phyloP scores from a whole-genome alignment of 1,140 invertebrate species.

The Calephelis virginiensis region DNA sequence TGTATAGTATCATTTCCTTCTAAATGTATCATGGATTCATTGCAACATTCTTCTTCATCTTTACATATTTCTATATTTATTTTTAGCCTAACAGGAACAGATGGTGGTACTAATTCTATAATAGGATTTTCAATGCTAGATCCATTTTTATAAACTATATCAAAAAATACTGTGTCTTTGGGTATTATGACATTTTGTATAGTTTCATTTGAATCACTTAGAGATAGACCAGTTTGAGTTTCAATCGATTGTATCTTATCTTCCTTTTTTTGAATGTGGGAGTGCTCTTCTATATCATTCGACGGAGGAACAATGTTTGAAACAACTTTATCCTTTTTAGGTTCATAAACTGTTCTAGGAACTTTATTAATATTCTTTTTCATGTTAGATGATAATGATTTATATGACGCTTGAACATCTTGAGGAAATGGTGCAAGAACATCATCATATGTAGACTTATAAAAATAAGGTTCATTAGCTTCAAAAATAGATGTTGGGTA shows the following conservation, averaged over 20 bases:
- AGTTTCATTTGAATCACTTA: constrained; percentile 16
- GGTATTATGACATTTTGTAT: constrained; percentile 5
- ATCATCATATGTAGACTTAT: constrained; percentile 29
- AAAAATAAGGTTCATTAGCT: constrained; percentile 46
- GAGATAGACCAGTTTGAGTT: too few species aligned
- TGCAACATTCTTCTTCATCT: neutral
- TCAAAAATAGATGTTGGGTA: constrained; percentile 55
- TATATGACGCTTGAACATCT: constrained; percentile 46
- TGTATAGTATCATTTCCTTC: constrained; percentile 2
- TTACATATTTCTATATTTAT: constrained; percentile 23
- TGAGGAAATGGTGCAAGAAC: constrained; percentile 44
- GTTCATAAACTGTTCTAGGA: constrained; percentile 11
- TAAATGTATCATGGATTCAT: neutral
- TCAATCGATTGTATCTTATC: neutral
- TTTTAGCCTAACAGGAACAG: constrained; percentile 19
- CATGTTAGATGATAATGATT: constrained; percentile 29
- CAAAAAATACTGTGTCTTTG: constrained; percentile 20
- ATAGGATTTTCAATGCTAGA: constrained; percentile 20
- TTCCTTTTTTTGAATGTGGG: neutral
- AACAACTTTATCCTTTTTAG: neutral
- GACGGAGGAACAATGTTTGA: neutral
- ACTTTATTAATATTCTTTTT: constrained; percentile 17
- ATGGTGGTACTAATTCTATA: constrained; percentile 16
- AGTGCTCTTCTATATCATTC: neutral
- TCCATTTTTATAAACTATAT: constrained; percentile 16